Base-by-base conservation (phyloP, 2,888 invertebrate species). In the Frankliniella fusca region DNA sequence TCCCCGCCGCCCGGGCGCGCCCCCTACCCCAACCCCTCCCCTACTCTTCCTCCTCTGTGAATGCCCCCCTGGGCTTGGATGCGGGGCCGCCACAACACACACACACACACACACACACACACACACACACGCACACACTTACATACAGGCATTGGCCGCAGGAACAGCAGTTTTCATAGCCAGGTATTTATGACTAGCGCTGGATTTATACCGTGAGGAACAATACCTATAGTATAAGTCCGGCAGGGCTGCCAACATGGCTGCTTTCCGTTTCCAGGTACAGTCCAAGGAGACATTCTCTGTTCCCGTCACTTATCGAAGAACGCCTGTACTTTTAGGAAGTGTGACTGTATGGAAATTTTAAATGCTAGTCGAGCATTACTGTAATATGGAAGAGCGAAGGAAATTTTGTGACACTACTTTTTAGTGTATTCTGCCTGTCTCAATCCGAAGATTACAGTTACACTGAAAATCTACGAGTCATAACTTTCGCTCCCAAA, bases 161-260 rank as follows among this genome's bases (percentile, higher is more conserved):
- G 61, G 61, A 61, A 61, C 61, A 61, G 61, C 61, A 61, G 61
- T 61, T 61, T 61, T 61, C 61, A 76, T 12, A 76, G 70, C 27
- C 70, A 76, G 70, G 70, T 76, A 76, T 76, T 76, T 76, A 76
- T 76, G 70, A 76, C 70, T 76, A 76, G 70, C 70, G 70, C 70
- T 76, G 70, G 70, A 76, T 76, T 76, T 76, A 76, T 76, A 76
- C 23, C 70, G 70, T 76, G 70, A 76, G 70, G 70, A 76, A 76
- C 70, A 76, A 76, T 76, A 76, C 70, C 70, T 76, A 76, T 61
- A 61, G 61, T 61, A 61, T 61, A 61, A 61, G 61, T 61, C 61
- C 61, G 61, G 61, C 61, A 27, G 27, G 70, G 70, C 70, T 76
- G 70, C 70, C 27, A 76, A 76, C 70, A 76, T 76, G 70, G 70